A percentile compares a stretch with the other conserved stretches of the same genome.
Evolutionary conservation across 2,888 invertebrate genomes (phyloP).

Genomic region (Heliconius ismenius): DNA sequence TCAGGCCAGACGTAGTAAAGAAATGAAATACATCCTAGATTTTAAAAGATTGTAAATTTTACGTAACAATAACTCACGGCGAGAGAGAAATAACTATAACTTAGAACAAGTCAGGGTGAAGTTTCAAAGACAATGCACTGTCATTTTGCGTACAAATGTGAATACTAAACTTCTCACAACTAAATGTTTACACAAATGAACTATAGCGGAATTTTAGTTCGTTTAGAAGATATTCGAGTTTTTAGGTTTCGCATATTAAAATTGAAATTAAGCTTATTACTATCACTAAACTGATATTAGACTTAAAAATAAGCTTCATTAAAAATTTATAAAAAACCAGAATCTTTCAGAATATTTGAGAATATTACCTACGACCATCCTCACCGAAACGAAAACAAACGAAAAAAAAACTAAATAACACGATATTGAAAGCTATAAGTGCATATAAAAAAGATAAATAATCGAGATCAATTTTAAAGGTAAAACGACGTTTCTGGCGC

Average conservation of each 20-base stretch:
- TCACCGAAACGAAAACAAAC: no score
- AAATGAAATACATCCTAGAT: constrained; percentile 40
- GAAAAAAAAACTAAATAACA: neutral
- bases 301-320: neutral
- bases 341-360: neutral
- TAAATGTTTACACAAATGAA: constrained; percentile 29
- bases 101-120: constrained; percentile 50
- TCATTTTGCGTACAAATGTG: constrained; percentile 47
- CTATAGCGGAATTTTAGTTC: constrained; percentile 24
- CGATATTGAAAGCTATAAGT: constrained; percentile 18
- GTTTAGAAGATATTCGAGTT: neutral
- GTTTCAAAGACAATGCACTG: constrained; percentile 56
- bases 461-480: constrained; percentile 37
- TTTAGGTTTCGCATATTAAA: neutral
- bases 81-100: constrained; percentile 45
- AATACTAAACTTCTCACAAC: constrained; percentile 45
- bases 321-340: no score
- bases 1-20: constrained; percentile 37
- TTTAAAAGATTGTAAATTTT: constrained; percentile 41
- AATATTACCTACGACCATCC: neutral
- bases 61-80: constrained; percentile 37
- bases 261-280: neutral
- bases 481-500: constrained; percentile 48
- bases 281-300: neutral
- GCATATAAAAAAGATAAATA: constrained; percentile 37